Evolutionary conservation across 1,140 invertebrate species (phyloP), one percentile per base, ranked within the genome.

Genomic region (Ceratina australensis): DNA sequence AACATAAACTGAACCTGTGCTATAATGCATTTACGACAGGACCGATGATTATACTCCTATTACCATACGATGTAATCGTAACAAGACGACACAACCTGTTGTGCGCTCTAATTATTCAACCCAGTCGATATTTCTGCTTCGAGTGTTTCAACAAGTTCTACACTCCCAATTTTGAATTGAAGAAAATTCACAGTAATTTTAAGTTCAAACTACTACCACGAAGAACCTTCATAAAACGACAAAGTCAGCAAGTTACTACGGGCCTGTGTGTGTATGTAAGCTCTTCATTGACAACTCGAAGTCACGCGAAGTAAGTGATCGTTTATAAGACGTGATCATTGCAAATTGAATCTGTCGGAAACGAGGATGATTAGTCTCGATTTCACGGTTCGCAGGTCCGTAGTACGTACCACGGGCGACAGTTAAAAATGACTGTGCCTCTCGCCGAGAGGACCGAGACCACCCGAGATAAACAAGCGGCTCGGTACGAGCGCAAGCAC

Each of bases 311-410:
- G 50, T 5, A 22, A 15, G 18, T 7, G 8, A 33, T 16, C n/a
- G 2, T 28, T 68, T 20, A 12, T n/a, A 26, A 28, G 57, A 28
- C 18, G 12, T 49, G 12, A 69, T 64, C 50, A 18, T 59, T 22
- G 47, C 13, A 61, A 72, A 67, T 65, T 56, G 50, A 72, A 33
- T 79, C 54, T 72, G 50, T 12, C 24, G 15, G n/a, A 60, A n/a
- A 22, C 42, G 59, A 52, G 28, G 61, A 76, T 80, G 60, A 82
- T 71, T 80, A 82, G n/a, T 20, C 65, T 61, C 66, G 50, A 76
- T 69, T 64, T 56, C 49, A 60, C 66, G 52, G 33, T 22, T 52
- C 26, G 57, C 67, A 64, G 69, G 50, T 33, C 42, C 12, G 20
- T 42, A 42, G 33, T 42, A 42, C 33, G 33, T 42, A 42, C 24